A percentile compares a stretch with the other conserved stretches of the same genome.
phyloP scores from a whole-genome alignment of 1,140 invertebrate species.

The Diorhabda carinulata region DNA sequence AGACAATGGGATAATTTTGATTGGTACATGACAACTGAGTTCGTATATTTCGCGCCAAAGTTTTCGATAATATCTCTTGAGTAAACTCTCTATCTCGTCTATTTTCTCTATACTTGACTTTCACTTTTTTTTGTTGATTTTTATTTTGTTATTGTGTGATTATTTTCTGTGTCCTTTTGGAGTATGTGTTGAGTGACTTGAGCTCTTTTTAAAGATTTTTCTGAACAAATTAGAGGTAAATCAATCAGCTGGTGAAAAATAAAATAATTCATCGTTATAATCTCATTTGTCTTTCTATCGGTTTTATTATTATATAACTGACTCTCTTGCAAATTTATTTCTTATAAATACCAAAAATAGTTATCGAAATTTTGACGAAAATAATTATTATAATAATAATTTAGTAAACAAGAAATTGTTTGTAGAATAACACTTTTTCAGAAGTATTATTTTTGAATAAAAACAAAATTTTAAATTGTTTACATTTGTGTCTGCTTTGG shows the following conservation, averaged over 20 bases:
- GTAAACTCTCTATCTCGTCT: background rate
- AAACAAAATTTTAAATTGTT: no score
- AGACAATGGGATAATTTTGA: slow-evolving; percentile 1
- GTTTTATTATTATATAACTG: no score
- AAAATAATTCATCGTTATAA: no score
- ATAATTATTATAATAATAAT: no score
- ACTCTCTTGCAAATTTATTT: no score
- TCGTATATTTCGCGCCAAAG: background rate
- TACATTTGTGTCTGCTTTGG: no score
- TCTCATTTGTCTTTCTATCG: no score
- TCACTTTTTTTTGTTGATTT: background rate
- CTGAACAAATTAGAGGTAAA: background rate
- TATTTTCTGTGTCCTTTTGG: background rate
- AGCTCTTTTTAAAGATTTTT: background rate
- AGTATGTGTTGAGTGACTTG: background rate
- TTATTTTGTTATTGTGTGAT: slow-evolving; percentile 1
- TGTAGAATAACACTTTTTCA: no score
- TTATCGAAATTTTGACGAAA: no score
- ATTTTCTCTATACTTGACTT: background rate
- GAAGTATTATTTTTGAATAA: no score
- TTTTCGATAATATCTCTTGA: background rate
- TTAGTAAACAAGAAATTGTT: no score
- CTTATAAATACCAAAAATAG: no score
- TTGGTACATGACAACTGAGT: background rate
- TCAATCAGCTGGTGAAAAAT: background rate